phyloP scores from a whole-genome alignment of 2,888 invertebrate genomes.

The Prosopocoilus inquinatus region DNA sequence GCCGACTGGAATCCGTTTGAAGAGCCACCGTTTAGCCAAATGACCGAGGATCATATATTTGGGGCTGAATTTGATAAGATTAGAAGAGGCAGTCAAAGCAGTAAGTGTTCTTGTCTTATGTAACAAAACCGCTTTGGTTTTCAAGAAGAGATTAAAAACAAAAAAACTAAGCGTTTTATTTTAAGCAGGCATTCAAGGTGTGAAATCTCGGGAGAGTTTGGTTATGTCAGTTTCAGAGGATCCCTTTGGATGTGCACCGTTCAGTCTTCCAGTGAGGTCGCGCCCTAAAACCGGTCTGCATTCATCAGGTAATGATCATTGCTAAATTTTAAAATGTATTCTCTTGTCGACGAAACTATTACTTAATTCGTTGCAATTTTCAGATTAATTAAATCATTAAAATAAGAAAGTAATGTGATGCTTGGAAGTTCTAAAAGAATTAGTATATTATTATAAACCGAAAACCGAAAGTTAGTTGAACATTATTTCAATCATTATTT shows the following conservation, averaged over 20 bases:
- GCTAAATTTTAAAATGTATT: conserved; percentile 25
- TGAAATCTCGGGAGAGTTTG: conserved; percentile 67
- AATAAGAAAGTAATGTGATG: too few species aligned
- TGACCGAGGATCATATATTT: conserved; percentile 79
- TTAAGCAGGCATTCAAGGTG: conserved; percentile 61
- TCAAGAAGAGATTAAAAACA: not conserved
- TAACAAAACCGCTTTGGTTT: too few species aligned
- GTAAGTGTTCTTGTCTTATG: conserved; percentile 52
- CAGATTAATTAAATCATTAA: too few species aligned
- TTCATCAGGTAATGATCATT: conserved; percentile 51
- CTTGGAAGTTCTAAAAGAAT: too few species aligned
- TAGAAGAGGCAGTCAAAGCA: conserved; percentile 73
- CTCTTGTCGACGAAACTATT: too few species aligned
- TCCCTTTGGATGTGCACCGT: conserved; percentile 82
- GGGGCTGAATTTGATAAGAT: conserved; percentile 83
- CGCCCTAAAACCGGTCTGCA: conserved; percentile 45
- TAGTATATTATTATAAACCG: too few species aligned
- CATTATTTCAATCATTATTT: too few species aligned
- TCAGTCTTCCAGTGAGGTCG: conserved; percentile 63
- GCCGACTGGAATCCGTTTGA: conserved; percentile 84
- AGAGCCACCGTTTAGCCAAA: conserved; percentile 68
- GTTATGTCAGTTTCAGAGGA: conserved; percentile 69
- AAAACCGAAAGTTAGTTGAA: too few species aligned
- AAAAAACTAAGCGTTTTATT: not conserved
- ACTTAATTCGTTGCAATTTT: too few species aligned